Evolutionary conservation across 1,140 invertebrate genomes (phyloP).

Genomic region (Thaumatotibia leucotreta): DNA sequence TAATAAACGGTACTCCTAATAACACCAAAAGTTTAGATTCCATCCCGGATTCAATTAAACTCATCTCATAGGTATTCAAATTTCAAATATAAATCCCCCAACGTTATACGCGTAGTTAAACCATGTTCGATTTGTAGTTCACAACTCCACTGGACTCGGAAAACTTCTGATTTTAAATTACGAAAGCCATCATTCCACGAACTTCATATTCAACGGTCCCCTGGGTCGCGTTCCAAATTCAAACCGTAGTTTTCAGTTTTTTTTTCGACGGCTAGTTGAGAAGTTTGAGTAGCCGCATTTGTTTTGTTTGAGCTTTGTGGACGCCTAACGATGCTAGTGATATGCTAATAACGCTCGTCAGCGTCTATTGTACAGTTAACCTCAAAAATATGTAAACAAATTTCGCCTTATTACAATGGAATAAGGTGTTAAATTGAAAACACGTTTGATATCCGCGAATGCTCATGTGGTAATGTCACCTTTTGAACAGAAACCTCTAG

Average conservation of each 20-base stretch:
- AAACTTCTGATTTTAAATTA: not conserved
- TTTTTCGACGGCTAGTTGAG: not conserved
- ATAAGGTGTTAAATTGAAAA: not conserved
- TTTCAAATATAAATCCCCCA: not conserved
- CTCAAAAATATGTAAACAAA: not conserved
- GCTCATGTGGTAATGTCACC: not conserved
- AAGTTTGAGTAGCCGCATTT: conserved; percentile 8
- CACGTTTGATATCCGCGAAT: not conserved
- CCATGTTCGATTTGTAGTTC: not conserved
- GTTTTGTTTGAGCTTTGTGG: not conserved
- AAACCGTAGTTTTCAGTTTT: not conserved
- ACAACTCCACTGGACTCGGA: not conserved
- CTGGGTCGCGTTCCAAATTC: not conserved
- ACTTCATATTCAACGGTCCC: not conserved
- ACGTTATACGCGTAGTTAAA: not conserved
- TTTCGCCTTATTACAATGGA: not conserved
- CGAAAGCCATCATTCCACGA: not conserved
- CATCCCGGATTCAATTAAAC: not conserved
- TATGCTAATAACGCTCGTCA: conserved; percentile 11
- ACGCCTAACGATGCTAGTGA: conserved; percentile 3
- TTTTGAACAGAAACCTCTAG: not conserved
- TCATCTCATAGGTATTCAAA: not conserved
- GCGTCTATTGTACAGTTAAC: not conserved
- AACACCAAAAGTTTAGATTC: no score
- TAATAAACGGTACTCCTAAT: no score